These are phyloP conservation scores for Lepilemur ruficaudatus DNA, from an alignment of 2,797 vertebrate genomes.

Conservation along the genomic window DNA sequence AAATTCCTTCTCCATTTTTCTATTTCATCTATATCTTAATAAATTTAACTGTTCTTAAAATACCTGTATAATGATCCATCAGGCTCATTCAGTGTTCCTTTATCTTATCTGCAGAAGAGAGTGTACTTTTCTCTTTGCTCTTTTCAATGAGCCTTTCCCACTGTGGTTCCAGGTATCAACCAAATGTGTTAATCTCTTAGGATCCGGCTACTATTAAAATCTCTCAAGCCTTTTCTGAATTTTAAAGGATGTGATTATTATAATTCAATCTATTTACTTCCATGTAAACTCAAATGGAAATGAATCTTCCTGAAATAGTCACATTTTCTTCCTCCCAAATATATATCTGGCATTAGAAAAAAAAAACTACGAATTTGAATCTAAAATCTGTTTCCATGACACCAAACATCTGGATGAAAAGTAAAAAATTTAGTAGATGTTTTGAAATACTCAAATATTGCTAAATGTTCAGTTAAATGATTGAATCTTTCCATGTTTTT, in stretches of 20 bases:
- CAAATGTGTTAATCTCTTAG: constrained; percentile 43
- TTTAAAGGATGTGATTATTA: constrained; percentile 51
- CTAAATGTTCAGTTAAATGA: constrained; percentile 42
- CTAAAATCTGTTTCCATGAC: constrained; percentile 62
- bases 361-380: constrained; percentile 77
- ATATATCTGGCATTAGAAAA: constrained; percentile 86
- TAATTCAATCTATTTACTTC: constrained; percentile 61
- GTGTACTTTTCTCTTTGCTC: neutral
- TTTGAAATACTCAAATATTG: constrained; percentile 66
- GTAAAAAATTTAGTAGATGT: constrained; percentile 61
- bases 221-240: constrained; percentile 43
- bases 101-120: constrained; percentile 5
- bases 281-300: constrained; percentile 54
- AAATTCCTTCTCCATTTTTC: neutral
- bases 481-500: constrained; percentile 34
- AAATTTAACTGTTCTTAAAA: constrained; percentile 46
- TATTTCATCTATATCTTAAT: constrained; percentile 50
- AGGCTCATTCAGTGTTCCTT: constrained; percentile 8
- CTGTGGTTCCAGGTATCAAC: constrained; percentile 7
- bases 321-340: constrained; percentile 82
- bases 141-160: constrained; percentile 40
- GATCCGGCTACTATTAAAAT: constrained; percentile 45
- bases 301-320: constrained; percentile 78
- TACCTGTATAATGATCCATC: neutral
- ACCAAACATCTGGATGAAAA: constrained; percentile 81